Base-by-base conservation (phyloP, 2,888 invertebrate genomes). In the Orthosia cruda region DNA sequence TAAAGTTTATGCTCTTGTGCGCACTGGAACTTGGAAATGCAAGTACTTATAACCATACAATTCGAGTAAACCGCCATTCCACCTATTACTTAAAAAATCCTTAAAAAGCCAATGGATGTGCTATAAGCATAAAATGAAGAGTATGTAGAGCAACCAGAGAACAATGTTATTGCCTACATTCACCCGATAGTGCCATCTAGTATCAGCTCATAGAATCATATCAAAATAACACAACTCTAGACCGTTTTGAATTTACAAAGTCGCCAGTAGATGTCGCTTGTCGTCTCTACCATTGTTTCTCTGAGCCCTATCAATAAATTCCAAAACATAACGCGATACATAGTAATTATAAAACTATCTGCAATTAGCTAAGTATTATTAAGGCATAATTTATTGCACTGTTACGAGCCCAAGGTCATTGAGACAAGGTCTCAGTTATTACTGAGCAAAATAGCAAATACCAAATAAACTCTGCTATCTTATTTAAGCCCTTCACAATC, bases 241-340 rank as follows among this genome's bases (percentile, higher is more conserved):
- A 23, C 45, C n/a, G 5, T 16, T 50, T 78, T 26, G 55, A 18
- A 47, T 62, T 57, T 18, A 16, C 11, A 4, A 15, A 40, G 4
- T n/a, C 0, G 32, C 20, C n/a, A 47, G 20, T n/a, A 81, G 81
- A 83, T 81, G 84, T 70, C 81, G 32, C 66, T 58, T 0, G 18
- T 64, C 0, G 50, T n/a, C 40, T 49, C 20, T 20, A 15, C 4
- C 20, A 52, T 32, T 76, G 20, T 52, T 23, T 5, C 23, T 4
- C 9, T 52, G 20, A 47, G 23, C 15, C n/a, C 13, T 20, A 49
- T 11, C 49, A 45, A 12, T 4, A n/a, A 49, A 65, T 50, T 40
- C 4, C 26, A n/a, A 16, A 26, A 1, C 3, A 2, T 47, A 13
- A 15, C 47, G 3, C 47, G 3, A 47, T 47, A 55, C 7, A 16